Conservation (phyloP, 2,888 invertebrate genomes). For the Microplitis deprimator region DNA sequence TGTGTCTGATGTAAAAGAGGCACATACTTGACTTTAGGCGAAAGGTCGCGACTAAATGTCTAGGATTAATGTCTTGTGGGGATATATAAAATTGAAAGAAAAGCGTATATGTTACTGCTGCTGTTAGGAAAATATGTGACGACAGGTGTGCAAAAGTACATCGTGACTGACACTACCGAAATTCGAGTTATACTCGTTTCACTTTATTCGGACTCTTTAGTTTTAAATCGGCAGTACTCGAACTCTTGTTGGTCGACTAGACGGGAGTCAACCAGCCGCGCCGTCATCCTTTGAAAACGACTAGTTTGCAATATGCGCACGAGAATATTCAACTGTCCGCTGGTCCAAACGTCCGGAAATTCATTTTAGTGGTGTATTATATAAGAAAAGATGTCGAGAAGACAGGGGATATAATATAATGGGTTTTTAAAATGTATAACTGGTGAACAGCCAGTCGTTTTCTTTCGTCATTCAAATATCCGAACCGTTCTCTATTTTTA, state of each 20-base stretch:
- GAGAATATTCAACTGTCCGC: conserved; percentile 26
- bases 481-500: background rate
- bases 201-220: background rate
- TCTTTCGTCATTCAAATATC: background rate
- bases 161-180: conserved; percentile 28
- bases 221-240: background rate
- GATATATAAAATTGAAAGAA: conserved; percentile 12
- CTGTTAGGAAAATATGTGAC: conserved; percentile 33
- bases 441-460: background rate
- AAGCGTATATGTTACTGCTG: background rate
- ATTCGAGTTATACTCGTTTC: conserved; percentile 13
- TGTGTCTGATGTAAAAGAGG: background rate
- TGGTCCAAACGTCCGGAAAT: background rate
- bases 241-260: background rate
- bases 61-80: conserved; percentile 23
- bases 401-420: background rate
- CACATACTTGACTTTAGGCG: conserved; percentile 10
- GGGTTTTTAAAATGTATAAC: background rate
- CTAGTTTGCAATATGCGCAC: conserved; percentile 25
- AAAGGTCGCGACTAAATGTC: conserved; percentile 37
- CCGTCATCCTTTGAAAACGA: conserved; percentile 27
- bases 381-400: background rate
- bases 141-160: conserved; percentile 59
- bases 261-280: background rate
- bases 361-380: background rate